A percentile compares a stretch with the other conserved stretches of the same genome.
phyloP scores from a whole-genome alignment of 2,797 vertebrate species.

The Melanotaenia maccullochi region DNA sequence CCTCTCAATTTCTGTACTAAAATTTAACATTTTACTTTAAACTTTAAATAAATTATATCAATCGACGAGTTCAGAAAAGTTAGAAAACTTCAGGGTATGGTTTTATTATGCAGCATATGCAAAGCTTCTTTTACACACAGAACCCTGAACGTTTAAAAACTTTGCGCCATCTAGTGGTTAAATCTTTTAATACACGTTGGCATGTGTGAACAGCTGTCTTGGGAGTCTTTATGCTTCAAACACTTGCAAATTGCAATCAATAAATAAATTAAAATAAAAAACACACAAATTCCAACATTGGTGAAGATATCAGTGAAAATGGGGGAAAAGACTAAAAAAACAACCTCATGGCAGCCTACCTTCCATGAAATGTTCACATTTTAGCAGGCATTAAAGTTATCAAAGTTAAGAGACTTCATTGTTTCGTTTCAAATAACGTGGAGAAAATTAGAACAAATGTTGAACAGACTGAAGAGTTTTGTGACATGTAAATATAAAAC shows the following conservation, averaged over 20 bases:
- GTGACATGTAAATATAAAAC: too few relatives aligned
- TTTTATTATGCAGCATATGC: neutral
- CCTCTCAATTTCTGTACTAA: neutral
- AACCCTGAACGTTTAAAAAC: neutral
- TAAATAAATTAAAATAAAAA: too few relatives aligned
- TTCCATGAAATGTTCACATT: neutral
- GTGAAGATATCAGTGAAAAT: too few relatives aligned
- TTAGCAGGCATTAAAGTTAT: neutral
- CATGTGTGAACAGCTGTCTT: too few relatives aligned
- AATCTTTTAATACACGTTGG: neutral
- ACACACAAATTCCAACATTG: too few relatives aligned
- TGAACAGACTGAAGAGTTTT: neutral
- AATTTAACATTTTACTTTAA: neutral
- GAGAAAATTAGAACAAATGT: neutral
- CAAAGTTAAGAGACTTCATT: neutral
- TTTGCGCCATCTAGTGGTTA: constrained; percentile 1
- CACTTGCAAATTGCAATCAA: too few relatives aligned
- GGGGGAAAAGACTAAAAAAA: too few relatives aligned
- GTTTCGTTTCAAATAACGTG: neutral
- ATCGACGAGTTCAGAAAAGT: neutral
- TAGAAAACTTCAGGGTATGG: neutral
- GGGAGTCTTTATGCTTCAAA: too few relatives aligned
- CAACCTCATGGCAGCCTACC: too few relatives aligned
- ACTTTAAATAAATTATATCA: too few relatives aligned
- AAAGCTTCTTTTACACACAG: too few relatives aligned